Evolutionary conservation across 2,113 vertebrate genomes (phyloP).

Genomic region (Nycticorax nycticorax): DNA sequence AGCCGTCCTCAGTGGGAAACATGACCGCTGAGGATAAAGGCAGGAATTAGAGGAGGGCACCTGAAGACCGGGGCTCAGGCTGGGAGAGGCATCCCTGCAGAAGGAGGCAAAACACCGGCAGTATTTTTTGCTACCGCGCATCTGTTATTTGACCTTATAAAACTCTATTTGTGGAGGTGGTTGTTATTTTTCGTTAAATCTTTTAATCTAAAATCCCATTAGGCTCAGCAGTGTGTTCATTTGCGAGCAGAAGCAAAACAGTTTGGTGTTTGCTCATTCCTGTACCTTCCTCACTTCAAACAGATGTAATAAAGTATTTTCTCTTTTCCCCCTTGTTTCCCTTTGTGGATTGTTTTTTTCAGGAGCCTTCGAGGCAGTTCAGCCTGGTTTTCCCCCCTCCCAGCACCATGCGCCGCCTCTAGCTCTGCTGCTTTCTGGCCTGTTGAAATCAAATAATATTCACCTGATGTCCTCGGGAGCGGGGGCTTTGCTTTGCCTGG

Average conservation of each 20-base stretch:
- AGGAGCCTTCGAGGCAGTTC: not conserved
- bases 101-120: not conserved
- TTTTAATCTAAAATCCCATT: conserved; percentile 69
- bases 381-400: not conserved
- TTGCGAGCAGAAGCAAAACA: conserved; percentile 39
- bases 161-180: conserved; percentile 56
- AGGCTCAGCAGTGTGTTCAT: conserved; percentile 3
- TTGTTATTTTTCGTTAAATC: conserved; percentile 55
- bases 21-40: not conserved
- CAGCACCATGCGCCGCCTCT: not conserved
- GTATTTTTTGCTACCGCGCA: not conserved
- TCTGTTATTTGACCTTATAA: conserved; percentile 57
- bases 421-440: conserved; percentile 11
- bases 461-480: not conserved
- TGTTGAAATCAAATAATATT: conserved; percentile 15
- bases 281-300: conserved; percentile 31
- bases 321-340: conserved; percentile 4
- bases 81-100: not conserved
- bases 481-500: not conserved
- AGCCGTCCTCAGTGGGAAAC: not conserved
- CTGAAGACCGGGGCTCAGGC: not conserved
- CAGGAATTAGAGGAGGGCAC: not conserved
- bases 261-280: conserved; percentile 15
- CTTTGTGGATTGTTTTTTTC: conserved; percentile 31
- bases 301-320: conserved; percentile 43